Percentiles rank a stretch among this genome's conserved stretches.
Conservation (phyloP, 2,888 invertebrate species). For the Folsomia candida region DNA sequence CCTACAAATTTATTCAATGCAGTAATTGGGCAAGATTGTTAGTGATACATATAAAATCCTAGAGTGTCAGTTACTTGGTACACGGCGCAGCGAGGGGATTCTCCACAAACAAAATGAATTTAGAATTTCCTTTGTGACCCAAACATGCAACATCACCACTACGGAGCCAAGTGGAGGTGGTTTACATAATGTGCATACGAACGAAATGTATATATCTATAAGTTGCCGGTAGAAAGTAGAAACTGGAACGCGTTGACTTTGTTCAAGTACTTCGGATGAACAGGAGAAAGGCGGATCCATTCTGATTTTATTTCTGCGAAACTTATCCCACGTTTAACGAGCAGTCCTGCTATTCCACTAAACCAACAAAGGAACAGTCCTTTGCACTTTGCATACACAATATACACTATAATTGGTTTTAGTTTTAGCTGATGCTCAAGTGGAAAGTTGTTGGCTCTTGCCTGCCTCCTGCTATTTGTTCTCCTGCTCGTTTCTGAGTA, state of each 20-base stretch:
- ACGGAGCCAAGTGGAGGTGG: no score
- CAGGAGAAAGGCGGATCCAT: conserved; percentile 37
- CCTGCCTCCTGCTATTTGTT: background rate
- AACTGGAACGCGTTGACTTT: background rate
- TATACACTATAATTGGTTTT: conserved; percentile 1
- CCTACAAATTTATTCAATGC: no score
- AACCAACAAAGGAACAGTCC: background rate
- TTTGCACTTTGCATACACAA: background rate
- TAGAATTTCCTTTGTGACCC: background rate
- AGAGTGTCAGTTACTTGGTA: no score
- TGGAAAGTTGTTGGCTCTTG: background rate
- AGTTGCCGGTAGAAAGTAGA: background rate
- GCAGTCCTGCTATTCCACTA: background rate
- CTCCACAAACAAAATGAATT: background rate
- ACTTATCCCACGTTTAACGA: background rate
- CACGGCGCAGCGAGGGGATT: no score
- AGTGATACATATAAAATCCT: no score
- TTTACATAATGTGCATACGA: no score
- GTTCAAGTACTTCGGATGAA: conserved; percentile 10
- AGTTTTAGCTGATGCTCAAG: background rate
- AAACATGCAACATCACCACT: background rate
- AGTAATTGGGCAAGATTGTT: no score
- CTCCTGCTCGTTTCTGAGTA: conserved; percentile 7
- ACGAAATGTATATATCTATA: no score
- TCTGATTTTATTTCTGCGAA: conserved; percentile 27